Conservation (phyloP, 2,797 vertebrate genomes). For the Xyrichtys novacula region DNA sequence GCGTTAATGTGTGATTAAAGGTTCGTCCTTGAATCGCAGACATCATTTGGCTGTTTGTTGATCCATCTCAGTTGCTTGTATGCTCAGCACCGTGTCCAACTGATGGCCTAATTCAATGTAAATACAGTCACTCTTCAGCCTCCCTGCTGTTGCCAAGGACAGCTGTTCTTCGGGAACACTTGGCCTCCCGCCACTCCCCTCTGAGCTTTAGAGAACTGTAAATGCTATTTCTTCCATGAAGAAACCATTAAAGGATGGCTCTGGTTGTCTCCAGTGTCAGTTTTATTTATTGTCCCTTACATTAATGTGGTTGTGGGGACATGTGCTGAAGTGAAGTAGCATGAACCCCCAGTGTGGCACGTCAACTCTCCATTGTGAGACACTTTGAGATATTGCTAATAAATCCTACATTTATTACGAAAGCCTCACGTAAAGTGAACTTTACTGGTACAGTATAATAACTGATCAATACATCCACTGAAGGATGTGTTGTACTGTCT, state of each 20-base stretch:
- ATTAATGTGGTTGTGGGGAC: not conserved
- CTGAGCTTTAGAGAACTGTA: slow-evolving; percentile 59
- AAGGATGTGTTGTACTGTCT: not conserved
- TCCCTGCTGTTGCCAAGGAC: slow-evolving; percentile 71
- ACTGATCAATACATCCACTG: not conserved
- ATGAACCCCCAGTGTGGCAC: not conserved
- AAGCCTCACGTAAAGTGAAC: no score
- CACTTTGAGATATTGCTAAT: not conserved
- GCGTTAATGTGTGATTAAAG: slow-evolving; percentile 66
- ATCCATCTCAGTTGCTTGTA: slow-evolving; percentile 62
- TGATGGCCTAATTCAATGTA: slow-evolving; percentile 75
- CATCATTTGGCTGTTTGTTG: slow-evolving; percentile 63
- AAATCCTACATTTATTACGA: no score
- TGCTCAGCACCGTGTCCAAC: slow-evolving; percentile 60
- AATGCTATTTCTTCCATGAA: slow-evolving; percentile 51
- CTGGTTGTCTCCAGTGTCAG: slow-evolving; percentile 5
- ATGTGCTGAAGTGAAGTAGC: not conserved
- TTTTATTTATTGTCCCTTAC: not conserved
- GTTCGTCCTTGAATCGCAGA: slow-evolving; percentile 70
- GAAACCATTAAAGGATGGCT: slow-evolving; percentile 27
- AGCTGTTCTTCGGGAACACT: slow-evolving; percentile 64
- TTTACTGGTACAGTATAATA: no score
- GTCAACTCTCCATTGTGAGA: not conserved
- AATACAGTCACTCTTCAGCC: slow-evolving; percentile 63
- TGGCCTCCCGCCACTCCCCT: slow-evolving; percentile 59